A percentile compares a stretch with the other conserved stretches of the same genome.
These are phyloP conservation scores for Tylochromis polylepis DNA, from an alignment of 2,113 vertebrate species.

Conservation along the genomic window DNA sequence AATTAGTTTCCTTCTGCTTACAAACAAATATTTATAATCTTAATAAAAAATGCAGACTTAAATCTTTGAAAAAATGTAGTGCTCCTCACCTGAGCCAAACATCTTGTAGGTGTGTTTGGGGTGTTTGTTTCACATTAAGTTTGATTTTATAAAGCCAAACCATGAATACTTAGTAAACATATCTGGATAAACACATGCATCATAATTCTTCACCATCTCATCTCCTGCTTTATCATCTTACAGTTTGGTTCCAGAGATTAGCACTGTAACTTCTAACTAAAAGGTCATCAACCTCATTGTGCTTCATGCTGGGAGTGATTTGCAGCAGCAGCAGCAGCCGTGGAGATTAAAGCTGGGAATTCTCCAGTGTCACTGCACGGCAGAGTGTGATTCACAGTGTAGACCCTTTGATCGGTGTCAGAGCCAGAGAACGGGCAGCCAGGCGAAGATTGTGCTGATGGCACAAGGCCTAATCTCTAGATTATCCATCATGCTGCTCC, in stretches of 20 bases:
- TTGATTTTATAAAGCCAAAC: background rate
- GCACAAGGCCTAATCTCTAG: constrained; percentile 53
- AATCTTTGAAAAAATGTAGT: background rate
- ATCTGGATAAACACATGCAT: background rate
- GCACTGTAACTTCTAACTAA: background rate
- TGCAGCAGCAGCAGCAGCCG: constrained; percentile 1
- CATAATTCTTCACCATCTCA: background rate
- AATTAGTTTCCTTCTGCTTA: background rate
- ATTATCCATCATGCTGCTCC: constrained; percentile 56
- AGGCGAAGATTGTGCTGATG: constrained; percentile 42
- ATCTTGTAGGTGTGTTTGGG: background rate
- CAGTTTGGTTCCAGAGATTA: background rate
- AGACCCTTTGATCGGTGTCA: constrained; percentile 50
- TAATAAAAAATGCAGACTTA: background rate
- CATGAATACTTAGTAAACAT: background rate
- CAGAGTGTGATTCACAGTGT: constrained; percentile 19
- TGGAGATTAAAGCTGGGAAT: constrained; percentile 31
- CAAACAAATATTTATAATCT: background rate
- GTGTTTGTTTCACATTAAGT: background rate
- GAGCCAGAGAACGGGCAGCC: constrained; percentile 21
- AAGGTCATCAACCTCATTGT: constrained; percentile 20
- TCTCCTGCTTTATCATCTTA: background rate
- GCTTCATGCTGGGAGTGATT: constrained; percentile 21
- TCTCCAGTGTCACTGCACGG: constrained; percentile 15
- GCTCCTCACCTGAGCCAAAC: background rate